Base-by-base conservation (phyloP, 2,113 vertebrate genomes). In the Pheucticus melanocephalus region DNA sequence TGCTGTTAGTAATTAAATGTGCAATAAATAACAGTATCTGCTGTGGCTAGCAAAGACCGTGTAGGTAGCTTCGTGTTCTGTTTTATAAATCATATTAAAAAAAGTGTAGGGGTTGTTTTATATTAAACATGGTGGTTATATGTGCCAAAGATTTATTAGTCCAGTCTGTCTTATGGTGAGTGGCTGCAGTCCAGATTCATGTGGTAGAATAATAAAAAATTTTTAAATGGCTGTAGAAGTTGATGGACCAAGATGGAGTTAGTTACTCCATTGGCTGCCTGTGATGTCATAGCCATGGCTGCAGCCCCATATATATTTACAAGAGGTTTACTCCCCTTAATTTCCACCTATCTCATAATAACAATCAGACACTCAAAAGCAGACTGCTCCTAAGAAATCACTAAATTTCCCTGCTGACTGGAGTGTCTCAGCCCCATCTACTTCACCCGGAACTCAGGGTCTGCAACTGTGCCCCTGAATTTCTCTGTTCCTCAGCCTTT, bases 111-210 rank as follows among this genome's bases (percentile, higher is more conserved):
- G 56, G 65, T 96, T 95, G 89, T 69, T 90, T 96, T 54, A 88
- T 85, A 94, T 97, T 96, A 93, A 97, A 95, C 76, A 94, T 40
- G 68, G 92, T 94, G 80, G 72, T 96, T 95, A 63, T 33, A 91
- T 79, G 90, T 95, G 95, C 97, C 95, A 97, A 95, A 92, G 85
- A 97, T 96, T 97, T 96, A 95, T 96, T 96, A 97, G 88, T 92
- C 90, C 96, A 93, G 96, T 83, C 96, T 95, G 95, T 89, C 90
- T 91, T 71, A 86, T 17, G 81, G 91, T 94, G 79, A 96, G 71
- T 96, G 96, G 95, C 95, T 93, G 88, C 80, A 95, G 89, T 96
- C 95, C 97, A 97, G 89, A 92, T 93, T 96, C 94, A 95, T 95
- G 95, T 91, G 93, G 97, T 93, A 96, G 86, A 95, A 96, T 90